These are phyloP conservation scores for Rhabdophis nuchalis DNA, from an alignment of 2,797 vertebrate species.

Conservation along the genomic window DNA sequence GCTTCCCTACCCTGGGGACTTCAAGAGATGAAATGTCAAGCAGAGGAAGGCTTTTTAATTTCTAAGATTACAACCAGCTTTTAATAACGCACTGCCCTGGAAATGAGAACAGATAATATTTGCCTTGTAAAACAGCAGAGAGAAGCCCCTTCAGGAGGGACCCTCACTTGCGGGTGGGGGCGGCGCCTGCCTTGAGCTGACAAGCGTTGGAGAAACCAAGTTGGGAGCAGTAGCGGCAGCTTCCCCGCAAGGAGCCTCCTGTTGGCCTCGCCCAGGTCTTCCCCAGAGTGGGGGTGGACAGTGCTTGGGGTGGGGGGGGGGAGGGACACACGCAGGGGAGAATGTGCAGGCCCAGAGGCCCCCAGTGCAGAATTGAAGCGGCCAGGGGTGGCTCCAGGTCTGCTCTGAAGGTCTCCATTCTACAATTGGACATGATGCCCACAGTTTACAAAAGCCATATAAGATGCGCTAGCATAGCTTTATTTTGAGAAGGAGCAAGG, in stretches of 20 bases:
- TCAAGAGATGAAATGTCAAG: constrained; percentile 62
- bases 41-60: constrained; percentile 65
- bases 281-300: not conserved
- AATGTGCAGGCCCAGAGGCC: not conserved
- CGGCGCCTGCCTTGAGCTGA: constrained; percentile 60
- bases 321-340: not conserved
- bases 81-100: constrained; percentile 64
- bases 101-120: constrained; percentile 67
- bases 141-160: constrained; percentile 59
- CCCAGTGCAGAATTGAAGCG: not conserved
- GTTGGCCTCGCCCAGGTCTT: not conserved
- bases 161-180: constrained; percentile 73
- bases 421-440: not conserved
- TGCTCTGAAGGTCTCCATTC: not conserved
- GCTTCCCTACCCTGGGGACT: constrained; percentile 34
- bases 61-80: constrained; percentile 54
- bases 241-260: accelerated
- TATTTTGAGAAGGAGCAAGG: not conserved
- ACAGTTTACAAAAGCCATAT: not conserved
- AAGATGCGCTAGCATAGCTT: not conserved
- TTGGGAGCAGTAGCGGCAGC: not conserved
- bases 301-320: accelerated
- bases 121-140: constrained; percentile 62
- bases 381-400: not conserved
- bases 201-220: constrained; percentile 51